A percentile compares a stretch with the other conserved stretches of the same genome.
Conservation (phyloP, 2,113 vertebrate genomes). For the Leucopternis melanops region DNA sequence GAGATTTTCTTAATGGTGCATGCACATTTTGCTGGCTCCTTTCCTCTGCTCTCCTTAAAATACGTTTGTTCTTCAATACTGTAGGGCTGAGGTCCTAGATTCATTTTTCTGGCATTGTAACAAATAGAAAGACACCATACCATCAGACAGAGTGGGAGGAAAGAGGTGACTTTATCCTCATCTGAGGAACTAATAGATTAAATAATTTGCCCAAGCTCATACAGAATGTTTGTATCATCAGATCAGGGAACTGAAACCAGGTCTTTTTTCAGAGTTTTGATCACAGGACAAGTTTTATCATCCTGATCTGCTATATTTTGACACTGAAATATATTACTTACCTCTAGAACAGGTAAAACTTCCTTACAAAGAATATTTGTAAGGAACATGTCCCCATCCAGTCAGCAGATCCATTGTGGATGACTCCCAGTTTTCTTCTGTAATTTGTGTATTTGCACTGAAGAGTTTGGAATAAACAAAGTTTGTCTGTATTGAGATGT, state of each 20-base stretch:
- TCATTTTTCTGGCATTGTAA: background rate
- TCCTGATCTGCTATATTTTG: background rate
- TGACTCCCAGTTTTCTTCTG: background rate
- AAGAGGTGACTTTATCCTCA: background rate
- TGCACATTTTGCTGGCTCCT: background rate
- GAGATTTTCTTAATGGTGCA: constrained; percentile 31
- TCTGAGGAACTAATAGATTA: background rate
- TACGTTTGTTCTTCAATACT: background rate
- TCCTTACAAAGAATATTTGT: background rate
- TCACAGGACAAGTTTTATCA: background rate
- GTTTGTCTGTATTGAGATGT: background rate
- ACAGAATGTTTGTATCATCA: background rate
- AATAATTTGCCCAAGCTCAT: background rate
- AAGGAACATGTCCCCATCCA: background rate
- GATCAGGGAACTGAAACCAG: background rate
- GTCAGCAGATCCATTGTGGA: background rate
- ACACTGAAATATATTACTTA: background rate
- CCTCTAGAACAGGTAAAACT: background rate
- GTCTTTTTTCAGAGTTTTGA: background rate
- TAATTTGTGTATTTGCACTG: background rate
- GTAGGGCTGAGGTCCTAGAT: background rate
- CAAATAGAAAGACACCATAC: background rate
- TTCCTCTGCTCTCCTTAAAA: background rate
- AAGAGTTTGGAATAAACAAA: background rate
- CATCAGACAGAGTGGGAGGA: background rate